These are phyloP conservation scores for Fragum fragum DNA, from an alignment of 2,888 invertebrate species.

Conservation along the genomic window DNA sequence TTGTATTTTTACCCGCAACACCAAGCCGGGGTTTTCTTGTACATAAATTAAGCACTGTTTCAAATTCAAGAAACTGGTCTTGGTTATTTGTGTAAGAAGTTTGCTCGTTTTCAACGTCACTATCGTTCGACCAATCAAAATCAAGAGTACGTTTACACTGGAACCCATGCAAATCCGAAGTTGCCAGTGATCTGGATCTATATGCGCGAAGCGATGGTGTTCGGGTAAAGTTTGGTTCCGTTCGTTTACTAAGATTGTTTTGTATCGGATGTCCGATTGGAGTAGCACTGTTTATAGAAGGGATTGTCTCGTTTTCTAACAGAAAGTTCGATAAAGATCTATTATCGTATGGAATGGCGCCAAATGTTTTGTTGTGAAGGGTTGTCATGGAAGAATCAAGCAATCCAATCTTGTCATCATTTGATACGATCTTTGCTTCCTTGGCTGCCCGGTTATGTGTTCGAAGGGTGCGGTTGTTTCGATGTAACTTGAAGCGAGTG, in stretches of 20 bases:
- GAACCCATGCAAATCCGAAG: conserved; percentile 30
- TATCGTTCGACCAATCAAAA: conserved; percentile 17
- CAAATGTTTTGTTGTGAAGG: neutral
- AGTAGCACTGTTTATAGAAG: conserved; percentile 24
- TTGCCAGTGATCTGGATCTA: conserved; percentile 27
- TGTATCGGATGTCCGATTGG: neutral
- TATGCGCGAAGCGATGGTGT: conserved; percentile 14
- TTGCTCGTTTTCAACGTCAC: neutral
- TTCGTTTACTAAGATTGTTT: neutral
- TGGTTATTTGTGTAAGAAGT: too few species aligned
- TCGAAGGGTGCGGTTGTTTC: neutral
- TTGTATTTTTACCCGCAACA: neutral
- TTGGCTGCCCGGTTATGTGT: neutral
- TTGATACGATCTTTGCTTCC: neutral
- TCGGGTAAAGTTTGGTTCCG: conserved; percentile 11
- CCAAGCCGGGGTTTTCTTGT: conserved; percentile 13
- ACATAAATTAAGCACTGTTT: conserved; percentile 24
- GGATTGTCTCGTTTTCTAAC: conserved; percentile 17
- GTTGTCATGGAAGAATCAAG: neutral
- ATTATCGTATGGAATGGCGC: neutral
- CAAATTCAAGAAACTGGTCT: conserved; percentile 1
- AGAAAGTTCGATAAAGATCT: conserved; percentile 15
- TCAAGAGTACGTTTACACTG: conserved; percentile 43
- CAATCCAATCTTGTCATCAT: neutral
- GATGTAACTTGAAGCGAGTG: neutral